Evolutionary conservation across 2,888 invertebrate genomes (phyloP), one percentile per base, ranked within the genome.

Genomic region (Drosophila quinaria): DNA sequence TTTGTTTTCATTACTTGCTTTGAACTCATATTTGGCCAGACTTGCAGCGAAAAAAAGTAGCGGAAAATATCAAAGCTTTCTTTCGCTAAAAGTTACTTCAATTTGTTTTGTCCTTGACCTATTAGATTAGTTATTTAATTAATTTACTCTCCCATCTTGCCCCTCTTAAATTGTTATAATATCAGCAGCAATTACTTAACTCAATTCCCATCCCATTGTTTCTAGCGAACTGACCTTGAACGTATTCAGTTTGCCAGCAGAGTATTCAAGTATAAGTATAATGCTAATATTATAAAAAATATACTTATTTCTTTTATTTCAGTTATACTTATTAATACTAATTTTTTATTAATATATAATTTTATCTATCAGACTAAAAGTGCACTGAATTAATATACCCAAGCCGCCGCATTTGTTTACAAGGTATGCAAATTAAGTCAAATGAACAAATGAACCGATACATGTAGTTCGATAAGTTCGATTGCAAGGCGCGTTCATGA

Each of bases 371-470:
- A 11, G 1, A 22, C 9, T 33, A 11, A 6, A 15, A 22, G 1
- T 10, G 37, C 1, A n/a, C 0, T 5, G 1, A 0, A 5, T 17
- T 8, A 25, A 60, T 63, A 75, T 78, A 67, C 75, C 78, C 74
- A 15, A 42, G 8, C 0, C 1, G n/a, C 8, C n/a, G 1, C 1
- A 42, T 68, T 78, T 78, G 76, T 42, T 78, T 78, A 69, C 74
- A 70, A 33, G 74, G 70, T 65, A 70, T 60, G 31, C 25, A 25
- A 60, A 44, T 19, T 52, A 74, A 74, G 39, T 62, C 22, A 17
- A 19, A 41, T 46, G 80, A 74, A 46, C 70, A 42, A 22, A 25
- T 63, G 75, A 79, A 70, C 77, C 65, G 75, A 74, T 63, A 51
- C 1, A 11, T 5, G 11, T 41, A 35, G 80, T 61, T 74, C 75